These are phyloP conservation scores for Galeopsomyia nigrocyanea DNA, from an alignment of 2,888 invertebrate species.

Conservation along the genomic window DNA sequence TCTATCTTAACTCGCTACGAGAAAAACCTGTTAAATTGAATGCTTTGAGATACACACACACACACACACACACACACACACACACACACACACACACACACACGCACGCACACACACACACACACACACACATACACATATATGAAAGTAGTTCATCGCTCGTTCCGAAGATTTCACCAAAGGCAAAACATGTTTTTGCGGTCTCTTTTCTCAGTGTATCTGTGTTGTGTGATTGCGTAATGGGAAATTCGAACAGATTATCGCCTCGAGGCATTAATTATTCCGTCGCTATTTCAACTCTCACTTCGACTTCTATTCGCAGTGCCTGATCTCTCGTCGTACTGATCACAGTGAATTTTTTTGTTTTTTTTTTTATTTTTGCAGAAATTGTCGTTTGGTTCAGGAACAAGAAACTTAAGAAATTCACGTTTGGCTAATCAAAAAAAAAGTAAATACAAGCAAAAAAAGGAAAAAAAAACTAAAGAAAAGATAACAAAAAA, in stretches of 20 bases:
- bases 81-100: no score
- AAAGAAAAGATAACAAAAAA: constrained; percentile 38
- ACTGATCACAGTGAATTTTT: neutral
- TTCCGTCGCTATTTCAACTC: no score
- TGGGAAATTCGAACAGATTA: constrained; percentile 27
- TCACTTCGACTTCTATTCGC: neutral
- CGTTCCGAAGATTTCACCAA: no score
- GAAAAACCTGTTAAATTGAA: no score
- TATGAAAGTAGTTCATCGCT: no score
- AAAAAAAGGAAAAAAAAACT: constrained; percentile 41
- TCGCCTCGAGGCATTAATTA: neutral
- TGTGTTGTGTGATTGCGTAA: constrained; percentile 26
- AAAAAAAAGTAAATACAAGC: no score
- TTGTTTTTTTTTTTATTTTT: constrained; percentile 3
- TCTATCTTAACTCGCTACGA: no score
- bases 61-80: no score
- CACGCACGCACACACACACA: no score
- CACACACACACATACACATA: no score
- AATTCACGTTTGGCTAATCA: constrained; percentile 31
- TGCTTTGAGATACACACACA: no score
- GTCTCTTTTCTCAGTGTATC: neutral
- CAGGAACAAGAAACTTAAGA: constrained; percentile 30
- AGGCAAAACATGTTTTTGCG: no score
- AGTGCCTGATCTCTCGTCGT: neutral
- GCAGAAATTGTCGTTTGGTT: constrained; percentile 47